Conservation (phyloP, 2,113 vertebrate species). For the Hystrix cristata region DNA sequence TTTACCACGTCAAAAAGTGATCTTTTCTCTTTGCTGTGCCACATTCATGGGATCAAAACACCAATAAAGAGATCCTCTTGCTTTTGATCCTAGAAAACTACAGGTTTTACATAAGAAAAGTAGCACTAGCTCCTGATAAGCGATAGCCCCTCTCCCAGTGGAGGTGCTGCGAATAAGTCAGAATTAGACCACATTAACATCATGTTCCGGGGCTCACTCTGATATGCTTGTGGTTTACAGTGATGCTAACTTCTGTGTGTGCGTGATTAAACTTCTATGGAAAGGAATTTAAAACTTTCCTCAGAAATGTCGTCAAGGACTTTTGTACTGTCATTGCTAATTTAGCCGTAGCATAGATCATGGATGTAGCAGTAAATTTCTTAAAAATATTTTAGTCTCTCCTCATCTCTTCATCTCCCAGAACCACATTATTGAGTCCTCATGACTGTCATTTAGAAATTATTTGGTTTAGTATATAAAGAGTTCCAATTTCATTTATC, state of each 20-base stretch:
- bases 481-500: background rate
- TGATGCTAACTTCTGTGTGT: background rate
- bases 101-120: background rate
- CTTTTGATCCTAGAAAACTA: background rate
- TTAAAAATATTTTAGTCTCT: background rate
- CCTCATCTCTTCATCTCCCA: background rate
- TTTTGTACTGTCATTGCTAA: background rate
- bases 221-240: background rate
- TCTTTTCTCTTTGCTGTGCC: background rate
- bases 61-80: background rate
- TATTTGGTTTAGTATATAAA: background rate
- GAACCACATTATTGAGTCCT: background rate
- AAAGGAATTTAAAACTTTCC: background rate
- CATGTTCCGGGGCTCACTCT: background rate
- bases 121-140: background rate
- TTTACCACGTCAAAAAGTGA: background rate
- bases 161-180: background rate
- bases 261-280: background rate
- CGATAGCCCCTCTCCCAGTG: background rate
- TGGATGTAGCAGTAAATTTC: background rate
- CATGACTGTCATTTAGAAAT: background rate
- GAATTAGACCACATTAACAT: background rate
- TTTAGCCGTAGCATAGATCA: background rate
- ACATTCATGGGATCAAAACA: background rate
- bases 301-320: background rate